These are phyloP conservation scores for Limnephilus lunatus DNA, from an alignment of 2,888 invertebrate genomes.

Conservation along the genomic window DNA sequence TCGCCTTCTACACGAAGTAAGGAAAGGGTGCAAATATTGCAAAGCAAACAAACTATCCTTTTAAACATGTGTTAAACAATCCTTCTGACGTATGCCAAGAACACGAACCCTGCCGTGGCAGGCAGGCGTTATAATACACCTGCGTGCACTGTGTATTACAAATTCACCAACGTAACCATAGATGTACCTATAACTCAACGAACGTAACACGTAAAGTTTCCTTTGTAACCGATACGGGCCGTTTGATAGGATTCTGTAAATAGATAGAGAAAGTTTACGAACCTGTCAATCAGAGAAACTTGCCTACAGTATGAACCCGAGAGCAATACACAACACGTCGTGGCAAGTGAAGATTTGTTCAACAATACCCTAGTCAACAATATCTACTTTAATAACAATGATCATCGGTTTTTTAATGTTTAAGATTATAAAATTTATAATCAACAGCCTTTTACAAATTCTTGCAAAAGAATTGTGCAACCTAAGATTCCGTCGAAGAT, in stretches of 20 bases:
- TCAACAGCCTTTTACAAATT: background rate
- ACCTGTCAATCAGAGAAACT: slow-evolving; percentile 15
- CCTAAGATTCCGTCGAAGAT: too few relatives aligned
- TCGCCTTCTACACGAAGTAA: background rate
- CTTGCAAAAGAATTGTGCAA: too few relatives aligned
- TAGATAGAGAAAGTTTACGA: slow-evolving; percentile 5
- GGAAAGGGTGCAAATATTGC: background rate
- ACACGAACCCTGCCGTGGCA: background rate
- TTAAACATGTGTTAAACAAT: background rate
- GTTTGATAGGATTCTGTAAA: slow-evolving; percentile 26
- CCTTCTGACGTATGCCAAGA: background rate
- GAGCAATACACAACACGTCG: background rate
- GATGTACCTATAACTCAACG: background rate
- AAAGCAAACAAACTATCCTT: background rate
- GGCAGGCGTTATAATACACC: background rate
- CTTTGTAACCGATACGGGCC: slow-evolving; percentile 10
- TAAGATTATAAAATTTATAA: background rate
- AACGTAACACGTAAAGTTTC: background rate
- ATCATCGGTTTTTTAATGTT: background rate
- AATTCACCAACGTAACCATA: too few relatives aligned
- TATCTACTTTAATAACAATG: background rate
- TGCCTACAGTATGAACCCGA: background rate
- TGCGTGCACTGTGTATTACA: background rate
- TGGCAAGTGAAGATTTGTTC: background rate
- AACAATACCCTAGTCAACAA: background rate